Conservation (phyloP, 1,140 invertebrate species). For the Drosophila murphyi region DNA sequence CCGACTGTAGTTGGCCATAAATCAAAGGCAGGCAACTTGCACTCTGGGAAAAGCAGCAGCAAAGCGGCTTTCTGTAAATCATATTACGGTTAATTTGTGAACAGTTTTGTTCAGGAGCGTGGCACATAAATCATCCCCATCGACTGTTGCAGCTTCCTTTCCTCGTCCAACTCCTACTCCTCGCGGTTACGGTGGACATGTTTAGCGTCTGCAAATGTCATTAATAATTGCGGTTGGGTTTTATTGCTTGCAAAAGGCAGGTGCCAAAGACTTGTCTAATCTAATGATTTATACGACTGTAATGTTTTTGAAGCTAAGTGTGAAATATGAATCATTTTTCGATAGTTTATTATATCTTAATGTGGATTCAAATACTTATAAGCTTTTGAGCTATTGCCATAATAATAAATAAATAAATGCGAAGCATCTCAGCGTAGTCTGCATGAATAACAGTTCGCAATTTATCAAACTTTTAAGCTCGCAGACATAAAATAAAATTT, state of each 20-base stretch:
- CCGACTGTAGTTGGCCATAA: conserved; percentile 77
- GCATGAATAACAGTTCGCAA: neutral
- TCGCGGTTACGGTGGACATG: conserved; percentile 49
- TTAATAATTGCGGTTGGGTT: conserved; percentile 54
- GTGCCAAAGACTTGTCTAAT: conserved; percentile 40
- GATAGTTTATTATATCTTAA: conserved; percentile 9
- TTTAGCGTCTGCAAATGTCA: conserved; percentile 62
- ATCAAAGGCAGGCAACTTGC: conserved; percentile 59
- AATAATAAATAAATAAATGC: neutral
- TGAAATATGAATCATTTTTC: neutral
- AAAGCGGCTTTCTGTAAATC: conserved; percentile 62
- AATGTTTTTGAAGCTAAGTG: conserved; percentile 26
- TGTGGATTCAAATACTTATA: neutral
- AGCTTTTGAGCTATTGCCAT: neutral
- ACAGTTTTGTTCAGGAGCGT: conserved; percentile 71
- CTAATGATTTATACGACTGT: conserved; percentile 49
- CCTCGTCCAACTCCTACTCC: neutral
- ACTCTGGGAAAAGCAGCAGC: conserved; percentile 43
- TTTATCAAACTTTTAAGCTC: neutral
- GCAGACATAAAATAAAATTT: neutral
- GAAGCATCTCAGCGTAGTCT: neutral
- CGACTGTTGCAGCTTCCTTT: conserved; percentile 2
- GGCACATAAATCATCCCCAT: conserved; percentile 69
- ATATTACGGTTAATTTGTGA: conserved; percentile 82
- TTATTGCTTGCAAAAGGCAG: conserved; percentile 28